phyloP scores from a whole-genome alignment of 1,140 invertebrate species.

The Cataglyphis hispanica region DNA sequence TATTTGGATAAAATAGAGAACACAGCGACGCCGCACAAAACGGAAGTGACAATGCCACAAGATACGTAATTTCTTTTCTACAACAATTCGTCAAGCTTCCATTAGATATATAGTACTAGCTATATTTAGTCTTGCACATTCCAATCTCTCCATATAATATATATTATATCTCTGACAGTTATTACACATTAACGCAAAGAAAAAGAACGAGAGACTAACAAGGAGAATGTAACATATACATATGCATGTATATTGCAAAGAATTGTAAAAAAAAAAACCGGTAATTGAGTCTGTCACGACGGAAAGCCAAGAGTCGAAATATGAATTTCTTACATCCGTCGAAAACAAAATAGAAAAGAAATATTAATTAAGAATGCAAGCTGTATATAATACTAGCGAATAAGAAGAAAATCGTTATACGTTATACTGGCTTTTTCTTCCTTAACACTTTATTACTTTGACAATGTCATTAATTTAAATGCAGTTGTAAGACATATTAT shows the following conservation, averaged over 20 bases:
- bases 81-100: not conserved
- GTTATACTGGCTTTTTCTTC: not conserved
- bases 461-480: slow-evolving; percentile 3
- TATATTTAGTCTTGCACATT: not conserved
- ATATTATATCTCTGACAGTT: not conserved
- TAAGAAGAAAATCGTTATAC: not conserved
- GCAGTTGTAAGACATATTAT: not conserved
- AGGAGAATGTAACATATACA: not conserved
- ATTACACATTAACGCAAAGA: not conserved
- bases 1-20: slow-evolving; percentile 68
- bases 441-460: not conserved
- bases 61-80: slow-evolving; percentile 41
- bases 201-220: not conserved
- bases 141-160: not conserved
- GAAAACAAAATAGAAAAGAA: not conserved
- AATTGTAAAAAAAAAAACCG: not conserved
- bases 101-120: not conserved
- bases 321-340: not conserved
- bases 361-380: slow-evolving; percentile 10
- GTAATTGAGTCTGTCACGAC: not conserved
- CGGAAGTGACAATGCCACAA: not conserved
- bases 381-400: not conserved
- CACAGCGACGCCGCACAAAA: slow-evolving; percentile 11
- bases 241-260: not conserved
- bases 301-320: not conserved